Percentiles rank a stretch among this genome's conserved stretches.
Conservation (phyloP, 2,113 vertebrate genomes). For the Pimephales promelas region DNA sequence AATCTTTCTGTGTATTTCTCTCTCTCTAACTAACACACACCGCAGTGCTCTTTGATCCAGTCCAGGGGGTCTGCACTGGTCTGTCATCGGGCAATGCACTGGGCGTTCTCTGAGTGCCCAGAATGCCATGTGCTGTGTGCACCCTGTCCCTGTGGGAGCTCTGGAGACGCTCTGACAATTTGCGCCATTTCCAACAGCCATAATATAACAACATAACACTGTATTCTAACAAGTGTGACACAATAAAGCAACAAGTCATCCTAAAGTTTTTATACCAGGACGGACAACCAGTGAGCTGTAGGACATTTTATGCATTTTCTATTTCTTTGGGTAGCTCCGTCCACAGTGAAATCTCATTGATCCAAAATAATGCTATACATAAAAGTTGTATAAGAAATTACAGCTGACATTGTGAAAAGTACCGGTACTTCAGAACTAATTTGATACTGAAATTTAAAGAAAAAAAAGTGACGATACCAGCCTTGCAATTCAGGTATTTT, state of each 20-base stretch:
- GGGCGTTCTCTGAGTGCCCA: conserved; percentile 55
- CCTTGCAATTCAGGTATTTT: background rate
- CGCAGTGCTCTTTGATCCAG: conserved; percentile 60
- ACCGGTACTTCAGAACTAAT: no score
- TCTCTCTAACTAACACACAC: conserved; percentile 5
- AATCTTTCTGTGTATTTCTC: conserved; percentile 43
- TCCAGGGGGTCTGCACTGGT: conserved; percentile 47
- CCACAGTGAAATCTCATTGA: background rate
- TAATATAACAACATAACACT: conserved; percentile 51
- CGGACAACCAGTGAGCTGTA: background rate
- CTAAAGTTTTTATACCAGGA: background rate
- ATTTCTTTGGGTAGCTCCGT: background rate
- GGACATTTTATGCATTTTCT: background rate
- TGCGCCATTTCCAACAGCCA: conserved; percentile 52
- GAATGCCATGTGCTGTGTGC: conserved; percentile 57
- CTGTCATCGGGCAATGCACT: conserved; percentile 58
- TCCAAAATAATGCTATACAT: background rate
- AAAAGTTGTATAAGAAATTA: no score
- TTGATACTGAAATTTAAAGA: background rate
- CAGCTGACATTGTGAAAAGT: no score
- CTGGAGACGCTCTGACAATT: conserved; percentile 41
- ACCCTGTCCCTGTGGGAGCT: conserved; percentile 27
- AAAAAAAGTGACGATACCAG: background rate
- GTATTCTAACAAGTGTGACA: conserved; percentile 17
- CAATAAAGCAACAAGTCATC: background rate